A percentile compares a stretch with the other conserved stretches of the same genome.
Evolutionary conservation across 2,113 vertebrate genomes (phyloP).

Genomic region (Forbesichthys agassizii): DNA sequence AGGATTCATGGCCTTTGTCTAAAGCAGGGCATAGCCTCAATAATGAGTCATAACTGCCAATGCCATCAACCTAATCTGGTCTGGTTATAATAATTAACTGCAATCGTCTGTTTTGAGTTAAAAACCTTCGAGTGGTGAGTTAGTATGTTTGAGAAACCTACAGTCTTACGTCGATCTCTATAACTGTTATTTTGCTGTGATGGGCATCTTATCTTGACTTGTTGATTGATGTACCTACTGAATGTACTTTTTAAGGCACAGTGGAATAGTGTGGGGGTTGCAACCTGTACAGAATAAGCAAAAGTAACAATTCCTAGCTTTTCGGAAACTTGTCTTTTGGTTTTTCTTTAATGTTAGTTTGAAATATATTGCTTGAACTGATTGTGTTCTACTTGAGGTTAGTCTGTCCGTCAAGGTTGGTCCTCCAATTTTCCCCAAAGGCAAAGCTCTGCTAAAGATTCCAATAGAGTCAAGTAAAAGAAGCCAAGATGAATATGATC

Average conservation of each 20-base stretch:
- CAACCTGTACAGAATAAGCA: slow-evolving; percentile 19
- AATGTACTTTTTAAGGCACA: slow-evolving; percentile 71
- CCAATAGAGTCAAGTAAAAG: too few relatives aligned
- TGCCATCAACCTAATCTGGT: too few relatives aligned
- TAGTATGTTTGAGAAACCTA: not conserved
- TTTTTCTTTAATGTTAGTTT: slow-evolving; percentile 28
- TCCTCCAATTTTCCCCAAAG: too few relatives aligned
- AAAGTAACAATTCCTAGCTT: slow-evolving; percentile 52
- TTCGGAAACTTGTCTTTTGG: slow-evolving; percentile 40
- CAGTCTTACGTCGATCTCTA: not conserved
- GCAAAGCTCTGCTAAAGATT: too few relatives aligned
- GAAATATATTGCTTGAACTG: slow-evolving; percentile 60
- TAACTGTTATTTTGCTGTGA: not conserved
- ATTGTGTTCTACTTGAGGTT: not conserved
- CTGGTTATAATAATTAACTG: too few relatives aligned
- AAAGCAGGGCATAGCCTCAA: too few relatives aligned
- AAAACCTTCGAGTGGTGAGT: too few relatives aligned
- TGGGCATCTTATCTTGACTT: slow-evolving; percentile 12
- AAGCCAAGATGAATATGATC: too few relatives aligned
- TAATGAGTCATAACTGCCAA: too few relatives aligned
- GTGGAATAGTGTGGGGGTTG: slow-evolving; percentile 58
- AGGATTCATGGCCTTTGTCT: too few relatives aligned
- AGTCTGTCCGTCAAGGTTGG: too few relatives aligned
- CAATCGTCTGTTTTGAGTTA: too few relatives aligned
- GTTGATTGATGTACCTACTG: slow-evolving; percentile 59